Evolutionary conservation across 1,140 invertebrate species (phyloP), one percentile per base, ranked within the genome.

Genomic region (Papilio polyxenes): DNA sequence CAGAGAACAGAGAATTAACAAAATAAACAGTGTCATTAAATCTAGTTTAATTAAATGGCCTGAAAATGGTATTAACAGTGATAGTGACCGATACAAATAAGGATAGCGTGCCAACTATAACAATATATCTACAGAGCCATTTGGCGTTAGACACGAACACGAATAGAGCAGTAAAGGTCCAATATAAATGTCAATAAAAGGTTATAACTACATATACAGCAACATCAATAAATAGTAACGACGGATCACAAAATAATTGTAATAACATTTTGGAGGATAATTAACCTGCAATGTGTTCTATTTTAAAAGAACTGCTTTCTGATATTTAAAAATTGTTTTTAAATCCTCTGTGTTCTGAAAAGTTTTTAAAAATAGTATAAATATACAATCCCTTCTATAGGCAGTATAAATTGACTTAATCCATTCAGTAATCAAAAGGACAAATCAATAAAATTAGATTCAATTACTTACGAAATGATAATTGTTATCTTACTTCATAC

Each of bases 131-230:
- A 37, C 31, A 37, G 31, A 37, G 23, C 65, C 31, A 72, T 72
- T 72, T 72, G 65, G 65, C 65, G 20, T 65, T 65, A 65, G 62
- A 13, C 62, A 31, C 9, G 62, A 15, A 20, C 11, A 65, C 62
- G 10, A 65, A 65, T 65, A 65, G 62, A 23, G 62, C 62, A 31
- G 62, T 65, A 65, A 65, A 65, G 62, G 62, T 65, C 62, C 62
- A 65, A 65, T 65, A 65, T 65, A 65, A 65, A 65, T 65, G 62
- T 65, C 62, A 65, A 65, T 65, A 65, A 31, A 65, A 65, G 59
- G 62, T 65, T 65, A 10, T 62, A 20, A 23, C 59, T 62, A 23
- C 20, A 23, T 53, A 11, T 0, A n/a, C n/a, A 23, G 3, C 9
- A 9, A 3, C 59, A 11, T 17, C 7, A n/a, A n/a, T 59, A 59